These are phyloP conservation scores for Morus bassanus DNA, from an alignment of 2,797 vertebrate genomes.

Conservation along the genomic window DNA sequence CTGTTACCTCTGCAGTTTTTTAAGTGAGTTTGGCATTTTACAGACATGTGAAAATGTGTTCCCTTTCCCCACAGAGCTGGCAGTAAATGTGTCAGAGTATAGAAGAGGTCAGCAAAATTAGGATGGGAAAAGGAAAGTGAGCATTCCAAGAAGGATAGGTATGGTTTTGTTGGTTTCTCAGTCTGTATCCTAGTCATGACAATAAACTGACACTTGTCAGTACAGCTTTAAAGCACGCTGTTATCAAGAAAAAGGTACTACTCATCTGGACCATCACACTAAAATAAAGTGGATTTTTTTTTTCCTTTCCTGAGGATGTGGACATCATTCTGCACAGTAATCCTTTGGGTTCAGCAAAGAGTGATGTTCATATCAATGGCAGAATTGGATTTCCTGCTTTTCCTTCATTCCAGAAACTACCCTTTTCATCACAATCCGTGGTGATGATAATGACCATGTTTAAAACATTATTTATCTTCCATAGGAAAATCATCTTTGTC, in stretches of 20 bases:
- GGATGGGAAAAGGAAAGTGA: neutral
- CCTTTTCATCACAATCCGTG: neutral
- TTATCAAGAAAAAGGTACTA: neutral
- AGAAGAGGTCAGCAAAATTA: neutral
- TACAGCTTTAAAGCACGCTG: neutral
- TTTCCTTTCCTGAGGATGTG: neutral
- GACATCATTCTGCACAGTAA: neutral
- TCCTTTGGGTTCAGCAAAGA: neutral
- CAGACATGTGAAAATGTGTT: fast-evolving
- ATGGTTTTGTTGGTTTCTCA: neutral
- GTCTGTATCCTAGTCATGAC: neutral
- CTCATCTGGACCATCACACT: neutral
- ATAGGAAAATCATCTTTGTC: neutral
- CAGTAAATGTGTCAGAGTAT: neutral
- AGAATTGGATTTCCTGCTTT: neutral
- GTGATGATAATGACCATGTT: neutral
- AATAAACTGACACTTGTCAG: neutral
- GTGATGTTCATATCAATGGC: neutral
- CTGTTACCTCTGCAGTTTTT: neutral
- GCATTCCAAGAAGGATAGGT: neutral
- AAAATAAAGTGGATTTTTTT: neutral
- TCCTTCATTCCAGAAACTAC: neutral
- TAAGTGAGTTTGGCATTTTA: neutral
- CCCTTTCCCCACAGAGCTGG: neutral
- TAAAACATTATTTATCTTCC: neutral